phyloP scores from a whole-genome alignment of 2,888 invertebrate genomes.

The Brenthis daphne region DNA sequence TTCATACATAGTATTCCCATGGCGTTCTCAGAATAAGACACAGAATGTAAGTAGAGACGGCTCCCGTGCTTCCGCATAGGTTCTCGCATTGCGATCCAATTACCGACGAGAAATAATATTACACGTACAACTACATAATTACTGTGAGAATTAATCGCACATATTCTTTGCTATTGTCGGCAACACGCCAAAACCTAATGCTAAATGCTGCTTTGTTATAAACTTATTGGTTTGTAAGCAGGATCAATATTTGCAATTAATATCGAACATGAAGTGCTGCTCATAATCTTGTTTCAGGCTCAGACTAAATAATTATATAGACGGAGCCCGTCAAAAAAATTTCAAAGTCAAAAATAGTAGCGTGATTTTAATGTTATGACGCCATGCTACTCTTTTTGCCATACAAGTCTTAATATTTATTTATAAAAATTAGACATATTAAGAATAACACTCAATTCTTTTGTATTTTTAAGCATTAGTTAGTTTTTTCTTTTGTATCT shows the following conservation, averaged over 20 bases:
- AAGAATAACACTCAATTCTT: too few species aligned
- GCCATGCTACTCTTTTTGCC: too few species aligned
- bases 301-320: too few species aligned
- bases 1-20: conserved; percentile 64
- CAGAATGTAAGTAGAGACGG: conserved; percentile 77
- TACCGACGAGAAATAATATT: conserved; percentile 73
- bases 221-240: conserved; percentile 35
- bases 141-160: conserved; percentile 70
- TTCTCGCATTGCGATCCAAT: conserved; percentile 77
- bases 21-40: conserved; percentile 76
- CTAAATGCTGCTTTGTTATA: conserved; percentile 34
- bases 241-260: conserved; percentile 17
- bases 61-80: conserved; percentile 77
- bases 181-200: conserved; percentile 43
- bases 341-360: too few species aligned
- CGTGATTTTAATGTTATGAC: too few species aligned
- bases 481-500: too few species aligned
- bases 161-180: conserved; percentile 59
- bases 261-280: conserved; percentile 26
- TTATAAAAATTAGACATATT: too few species aligned
- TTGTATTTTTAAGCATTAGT: too few species aligned
- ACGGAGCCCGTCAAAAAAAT: too few species aligned
- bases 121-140: conserved; percentile 66
- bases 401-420: too few species aligned
- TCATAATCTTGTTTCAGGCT: conserved; percentile 19